Evolutionary conservation across 2,797 vertebrate genomes (phyloP).

Genomic region (Lepus townsendii): DNA sequence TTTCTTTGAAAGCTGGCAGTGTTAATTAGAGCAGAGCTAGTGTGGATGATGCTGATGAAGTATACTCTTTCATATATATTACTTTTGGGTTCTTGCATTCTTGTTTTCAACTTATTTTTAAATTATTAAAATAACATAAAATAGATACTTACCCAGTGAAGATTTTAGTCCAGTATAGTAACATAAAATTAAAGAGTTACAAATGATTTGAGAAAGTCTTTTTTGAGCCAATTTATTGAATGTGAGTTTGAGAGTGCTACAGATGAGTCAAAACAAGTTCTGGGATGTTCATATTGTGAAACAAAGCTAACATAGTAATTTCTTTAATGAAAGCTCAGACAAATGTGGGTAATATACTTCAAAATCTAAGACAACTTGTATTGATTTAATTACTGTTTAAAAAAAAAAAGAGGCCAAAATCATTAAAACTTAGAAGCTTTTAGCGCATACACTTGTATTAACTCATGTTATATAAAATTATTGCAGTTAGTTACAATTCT

Average conservation of each 20-base stretch:
- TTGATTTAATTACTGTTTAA: background rate
- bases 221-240: background rate
- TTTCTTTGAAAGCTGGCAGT: background rate
- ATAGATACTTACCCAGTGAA: background rate
- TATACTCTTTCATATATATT: background rate
- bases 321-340: background rate
- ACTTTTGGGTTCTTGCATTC: background rate
- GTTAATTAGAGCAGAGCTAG: background rate
- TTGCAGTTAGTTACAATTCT: background rate
- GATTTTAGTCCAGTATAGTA: background rate
- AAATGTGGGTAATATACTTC: background rate
- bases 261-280: background rate
- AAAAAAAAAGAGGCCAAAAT: background rate
- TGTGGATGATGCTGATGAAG: background rate
- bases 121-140: background rate
- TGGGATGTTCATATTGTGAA: background rate
- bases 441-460: background rate
- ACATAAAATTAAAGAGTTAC: background rate
- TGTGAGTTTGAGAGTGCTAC: background rate
- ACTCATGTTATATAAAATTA: background rate
- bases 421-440: background rate
- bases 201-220: background rate
- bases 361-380: background rate
- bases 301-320: background rate
- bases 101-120: background rate